Percentiles rank a stretch among this genome's conserved stretches.
Conservation (phyloP, 2,888 invertebrate genomes). For the Trichogramma dendrolimi region DNA sequence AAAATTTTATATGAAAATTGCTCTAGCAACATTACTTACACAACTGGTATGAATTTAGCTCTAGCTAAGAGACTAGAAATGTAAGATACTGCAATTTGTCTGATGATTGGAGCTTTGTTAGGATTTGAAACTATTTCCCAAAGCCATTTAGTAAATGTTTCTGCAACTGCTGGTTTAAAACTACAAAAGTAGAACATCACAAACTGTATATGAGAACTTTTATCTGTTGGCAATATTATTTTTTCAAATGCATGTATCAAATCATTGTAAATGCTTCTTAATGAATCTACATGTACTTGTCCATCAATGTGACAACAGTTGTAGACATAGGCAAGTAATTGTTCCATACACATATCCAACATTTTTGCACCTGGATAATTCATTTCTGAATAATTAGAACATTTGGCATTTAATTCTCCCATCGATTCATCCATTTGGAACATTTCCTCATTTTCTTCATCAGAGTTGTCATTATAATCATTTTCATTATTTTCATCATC, state of each 20-base stretch:
- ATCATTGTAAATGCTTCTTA: conserved; percentile 57
- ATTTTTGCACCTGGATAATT: conserved; percentile 61
- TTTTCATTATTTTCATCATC: conserved; percentile 51
- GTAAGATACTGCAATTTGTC: conserved; percentile 71
- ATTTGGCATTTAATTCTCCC: conserved; percentile 38
- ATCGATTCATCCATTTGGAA: conserved; percentile 52
- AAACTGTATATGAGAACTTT: conserved; percentile 75
- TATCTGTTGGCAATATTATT: conserved; percentile 77
- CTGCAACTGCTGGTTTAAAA: conserved; percentile 59
- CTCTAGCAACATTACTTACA: conserved; percentile 52
- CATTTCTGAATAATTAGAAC: conserved; percentile 39
- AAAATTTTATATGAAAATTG: not conserved
- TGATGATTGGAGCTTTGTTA: conserved; percentile 60
- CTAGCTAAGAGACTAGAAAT: conserved; percentile 72
- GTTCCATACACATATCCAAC: conserved; percentile 74
- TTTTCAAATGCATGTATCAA: conserved; percentile 71
- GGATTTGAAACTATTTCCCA: conserved; percentile 72
- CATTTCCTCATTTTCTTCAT: conserved; percentile 48
- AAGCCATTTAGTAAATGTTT: conserved; percentile 66
- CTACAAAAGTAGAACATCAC: conserved; percentile 71
- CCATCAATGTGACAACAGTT: conserved; percentile 56
- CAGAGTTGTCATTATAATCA: conserved; percentile 50
- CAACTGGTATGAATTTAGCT: conserved; percentile 60
- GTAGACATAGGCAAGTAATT: conserved; percentile 67
- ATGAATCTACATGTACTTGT: conserved; percentile 51